Evolutionary conservation across 2,113 vertebrate genomes (phyloP), one percentile per base, ranked within the genome.

Genomic region (Chlorodrepanis virens): DNA sequence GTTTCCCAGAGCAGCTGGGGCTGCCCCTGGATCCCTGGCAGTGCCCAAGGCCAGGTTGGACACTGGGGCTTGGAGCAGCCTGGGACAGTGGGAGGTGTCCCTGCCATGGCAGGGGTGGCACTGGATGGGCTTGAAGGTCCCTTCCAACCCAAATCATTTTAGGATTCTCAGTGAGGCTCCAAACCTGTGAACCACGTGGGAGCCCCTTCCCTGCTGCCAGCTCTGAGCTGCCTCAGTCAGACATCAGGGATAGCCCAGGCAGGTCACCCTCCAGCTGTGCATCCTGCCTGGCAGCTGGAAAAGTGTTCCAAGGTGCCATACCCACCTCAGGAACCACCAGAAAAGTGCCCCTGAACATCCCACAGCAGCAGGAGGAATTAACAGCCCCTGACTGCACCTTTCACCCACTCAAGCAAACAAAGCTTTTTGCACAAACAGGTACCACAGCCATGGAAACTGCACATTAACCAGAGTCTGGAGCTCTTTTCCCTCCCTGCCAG

Each of bases 91-190:
- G 64, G 0, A 83, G 31, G 5, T 49, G 40, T 28, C 25, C 17
- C 29, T 61, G 70, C 35, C 25, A 20, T 49, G 29, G 21, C 17
- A 61, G 35, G 27, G 25, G 10, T 7, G 27, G 40, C 2, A 56
- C 3, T 27, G 27, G 63, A 8, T 49, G 35, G 2, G 0, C 1
- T 63, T 20, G 33, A 37, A 37, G 2, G 1, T 69, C 47, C 10
- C 25, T 70, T 63, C 35, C 0, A 40, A 35, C n/a, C 16, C 70
- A 61, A 54, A 54, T 10, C 2, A 5, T 54, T 83, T 39, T 5
- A 14, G 27, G 61, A 35, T 83, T 40, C 21, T 27, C 3, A 21
- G 60, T 21, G 53, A 87, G 20, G 21, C 6, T 23, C 37, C 56
- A 57, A 29, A 42, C 29, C 18, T 50, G 65, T 27, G 33, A 63